Percentiles rank a stretch among this genome's conserved stretches.
Conservation (phyloP, 2,113 vertebrate species). For the Oryzias celebensis region DNA sequence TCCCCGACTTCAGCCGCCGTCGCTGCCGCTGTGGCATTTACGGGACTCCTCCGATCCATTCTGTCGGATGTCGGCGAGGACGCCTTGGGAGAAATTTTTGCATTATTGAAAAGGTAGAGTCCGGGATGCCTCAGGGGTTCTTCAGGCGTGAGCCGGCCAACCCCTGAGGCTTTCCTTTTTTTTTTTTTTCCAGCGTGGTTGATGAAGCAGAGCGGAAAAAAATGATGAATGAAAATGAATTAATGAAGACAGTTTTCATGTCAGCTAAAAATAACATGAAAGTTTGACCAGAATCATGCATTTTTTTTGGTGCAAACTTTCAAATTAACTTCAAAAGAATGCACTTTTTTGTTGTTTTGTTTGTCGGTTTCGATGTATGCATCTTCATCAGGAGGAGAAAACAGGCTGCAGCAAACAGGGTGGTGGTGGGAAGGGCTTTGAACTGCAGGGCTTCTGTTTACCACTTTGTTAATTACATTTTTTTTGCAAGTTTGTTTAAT, state of each 20-base stretch:
- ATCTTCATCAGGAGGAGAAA: slow-evolving; percentile 67
- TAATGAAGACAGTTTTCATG: slow-evolving; percentile 68
- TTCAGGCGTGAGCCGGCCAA: slow-evolving; percentile 63
- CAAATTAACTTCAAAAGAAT: slow-evolving; percentile 69
- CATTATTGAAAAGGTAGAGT: slow-evolving; percentile 74
- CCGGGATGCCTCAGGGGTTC: slow-evolving; percentile 68
- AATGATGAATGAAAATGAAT: slow-evolving; percentile 63
- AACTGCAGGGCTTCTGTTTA: slow-evolving; percentile 55
- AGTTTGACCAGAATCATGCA: slow-evolving; percentile 70
- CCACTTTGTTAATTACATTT: slow-evolving; percentile 59
- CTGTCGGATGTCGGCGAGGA: slow-evolving; percentile 49
- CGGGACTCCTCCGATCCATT: slow-evolving; percentile 50
- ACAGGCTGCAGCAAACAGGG: slow-evolving; percentile 66
- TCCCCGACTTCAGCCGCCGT: slow-evolving; percentile 78
- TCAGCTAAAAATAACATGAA: slow-evolving; percentile 75
- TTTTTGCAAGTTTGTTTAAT: slow-evolving; percentile 44
- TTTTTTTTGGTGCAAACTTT: slow-evolving; percentile 60
- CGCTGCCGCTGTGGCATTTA: slow-evolving; percentile 52
- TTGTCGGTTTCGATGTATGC: slow-evolving; percentile 56
- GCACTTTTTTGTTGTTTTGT: not conserved
- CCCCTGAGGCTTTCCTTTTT: slow-evolving; percentile 51
- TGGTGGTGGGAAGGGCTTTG: slow-evolving; percentile 56
- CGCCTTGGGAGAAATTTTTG: slow-evolving; percentile 65
- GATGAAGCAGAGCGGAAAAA: slow-evolving; percentile 52
- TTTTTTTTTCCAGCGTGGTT: slow-evolving; percentile 43